Conservation (phyloP, 2,113 vertebrate genomes). For the Corythornis cristatus region DNA sequence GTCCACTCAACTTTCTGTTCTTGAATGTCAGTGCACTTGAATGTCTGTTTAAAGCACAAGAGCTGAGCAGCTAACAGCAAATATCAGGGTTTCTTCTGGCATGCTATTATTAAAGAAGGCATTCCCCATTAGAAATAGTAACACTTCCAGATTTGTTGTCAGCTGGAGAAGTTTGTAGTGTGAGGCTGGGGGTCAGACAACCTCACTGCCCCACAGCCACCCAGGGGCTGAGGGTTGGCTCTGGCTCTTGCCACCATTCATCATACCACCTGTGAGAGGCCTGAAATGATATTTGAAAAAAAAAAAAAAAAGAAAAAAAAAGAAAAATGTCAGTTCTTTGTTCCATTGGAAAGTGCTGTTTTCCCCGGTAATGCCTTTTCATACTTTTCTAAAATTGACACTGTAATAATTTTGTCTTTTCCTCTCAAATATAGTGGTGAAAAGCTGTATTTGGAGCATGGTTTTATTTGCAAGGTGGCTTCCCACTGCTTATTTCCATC, state of each 20-base stretch:
- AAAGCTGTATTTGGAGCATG: neutral
- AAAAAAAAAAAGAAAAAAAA: too few relatives aligned
- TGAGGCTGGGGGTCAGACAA: neutral
- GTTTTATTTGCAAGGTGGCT: neutral
- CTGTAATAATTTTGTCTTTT: neutral
- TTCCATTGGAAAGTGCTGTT: neutral
- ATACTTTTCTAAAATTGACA: neutral
- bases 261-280: neutral
- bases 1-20: slow-evolving; percentile 66
- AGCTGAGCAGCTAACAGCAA: slow-evolving; percentile 53
- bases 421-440: neutral
- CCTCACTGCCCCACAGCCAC: neutral
- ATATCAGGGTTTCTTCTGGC: slow-evolving; percentile 50
- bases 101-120: slow-evolving; percentile 48
- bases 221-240: neutral
- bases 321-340: neutral
- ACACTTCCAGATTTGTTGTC: neutral
- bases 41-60: slow-evolving; percentile 50
- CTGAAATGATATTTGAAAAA: neutral
- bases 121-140: slow-evolving; percentile 44
- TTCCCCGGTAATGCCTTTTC: neutral
- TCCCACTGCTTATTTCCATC: neutral
- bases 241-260: neutral
- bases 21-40: slow-evolving; percentile 36
- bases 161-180: neutral